Evolutionary conservation across 37 sponge, comb jelly and placozoan species (phyloP).

Genomic region (Tethya wilhelma): DNA sequence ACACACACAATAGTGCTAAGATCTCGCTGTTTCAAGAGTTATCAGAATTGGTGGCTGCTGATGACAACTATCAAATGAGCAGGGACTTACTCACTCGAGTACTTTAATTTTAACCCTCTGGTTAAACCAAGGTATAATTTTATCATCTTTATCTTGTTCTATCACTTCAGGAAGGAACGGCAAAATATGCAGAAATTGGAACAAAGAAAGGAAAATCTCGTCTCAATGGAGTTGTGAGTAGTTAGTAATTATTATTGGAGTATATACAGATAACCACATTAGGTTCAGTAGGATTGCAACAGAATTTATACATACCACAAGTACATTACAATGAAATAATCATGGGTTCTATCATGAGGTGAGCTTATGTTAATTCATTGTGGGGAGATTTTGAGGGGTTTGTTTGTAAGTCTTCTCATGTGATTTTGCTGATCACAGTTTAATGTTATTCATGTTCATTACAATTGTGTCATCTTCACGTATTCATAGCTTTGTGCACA

Average conservation of each 20-base stretch:
- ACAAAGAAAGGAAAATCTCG: background rate
- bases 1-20: too few species aligned
- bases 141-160: background rate
- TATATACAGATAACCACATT: too few species aligned
- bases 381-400: background rate
- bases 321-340: background rate
- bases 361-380: background rate
- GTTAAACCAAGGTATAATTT: background rate
- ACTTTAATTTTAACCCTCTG: background rate
- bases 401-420: too few species aligned
- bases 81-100: slow-evolving; percentile 69
- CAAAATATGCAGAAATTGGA: slow-evolving; percentile 49
- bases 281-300: background rate
- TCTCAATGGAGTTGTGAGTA: background rate
- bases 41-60: slow-evolving; percentile 48
- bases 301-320: background rate
- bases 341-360: too few species aligned
- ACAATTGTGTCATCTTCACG: too few species aligned
- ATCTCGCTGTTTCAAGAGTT: slow-evolving; percentile 70
- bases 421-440: too few species aligned
- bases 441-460: too few species aligned
- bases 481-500: too few species aligned
- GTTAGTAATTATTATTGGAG: too few species aligned
- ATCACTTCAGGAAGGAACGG: slow-evolving; percentile 62
- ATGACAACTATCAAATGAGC: slow-evolving; percentile 68